Conservation (phyloP, 2,888 invertebrate species). For the Aromia moschata region DNA sequence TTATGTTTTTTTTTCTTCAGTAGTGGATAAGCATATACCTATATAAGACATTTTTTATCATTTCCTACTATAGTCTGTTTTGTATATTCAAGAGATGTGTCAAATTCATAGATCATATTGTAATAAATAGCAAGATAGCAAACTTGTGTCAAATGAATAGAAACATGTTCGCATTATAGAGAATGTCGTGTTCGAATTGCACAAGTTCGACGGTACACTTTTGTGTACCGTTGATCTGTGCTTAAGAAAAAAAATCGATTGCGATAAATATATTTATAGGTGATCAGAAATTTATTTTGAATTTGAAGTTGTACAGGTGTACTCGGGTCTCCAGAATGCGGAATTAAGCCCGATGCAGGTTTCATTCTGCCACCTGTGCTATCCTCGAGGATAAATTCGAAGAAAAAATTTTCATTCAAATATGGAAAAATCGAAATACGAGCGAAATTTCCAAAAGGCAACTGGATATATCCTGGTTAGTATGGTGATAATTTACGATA, state of each 20-base stretch:
- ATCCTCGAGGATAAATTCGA: conserved; percentile 72
- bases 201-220: no score
- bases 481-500: background rate
- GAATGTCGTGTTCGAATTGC: no score
- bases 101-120: no score
- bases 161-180: no score
- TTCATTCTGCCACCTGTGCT: conserved; percentile 75
- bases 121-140: no score
- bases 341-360: conserved; percentile 62
- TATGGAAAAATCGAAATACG: conserved; percentile 75
- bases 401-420: conserved; percentile 71
- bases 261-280: background rate
- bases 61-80: no score
- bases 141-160: no score
- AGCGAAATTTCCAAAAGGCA: conserved; percentile 78
- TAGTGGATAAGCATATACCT: no score
- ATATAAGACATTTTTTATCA: no score
- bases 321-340: conserved; percentile 57
- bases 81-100: no score
- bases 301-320: conserved; percentile 61
- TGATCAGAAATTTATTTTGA: conserved; percentile 8
- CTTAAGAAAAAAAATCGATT: background rate
- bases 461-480: conserved; percentile 81
- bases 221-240: no score
- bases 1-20: no score